Evolutionary conservation across 2,797 vertebrate species (phyloP), one percentile per base, ranked within the genome.

Genomic region (Orestias chungarensis): DNA sequence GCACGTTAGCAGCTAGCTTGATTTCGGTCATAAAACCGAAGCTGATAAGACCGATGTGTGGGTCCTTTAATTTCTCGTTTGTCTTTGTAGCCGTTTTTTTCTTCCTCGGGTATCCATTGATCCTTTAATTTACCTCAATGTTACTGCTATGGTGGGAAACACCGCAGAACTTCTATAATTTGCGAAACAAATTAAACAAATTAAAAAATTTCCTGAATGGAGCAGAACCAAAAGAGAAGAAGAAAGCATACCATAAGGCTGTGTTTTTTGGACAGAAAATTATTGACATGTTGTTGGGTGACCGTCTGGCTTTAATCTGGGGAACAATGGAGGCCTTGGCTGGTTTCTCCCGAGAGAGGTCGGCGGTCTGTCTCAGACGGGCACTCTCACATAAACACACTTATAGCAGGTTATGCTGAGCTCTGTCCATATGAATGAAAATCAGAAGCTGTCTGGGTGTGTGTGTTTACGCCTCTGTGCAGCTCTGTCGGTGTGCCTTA

Each of bases 221-320:
- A 71, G 57, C 46, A 78, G 74, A 85, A 76, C 71, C 62, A 67
- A 82, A n/a, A 76, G 73, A 67, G 72, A 47, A 80, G 61, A 79
- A 82, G 82, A 84, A 88, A 86, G 88, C 86, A 81, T 76, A 80
- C 74, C 84, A 90, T 77, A 80, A 79, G 4, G 67, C 70, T 71
- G 77, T 75, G 80, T 89, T 84, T 86, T 84, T 73, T 71, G 76
- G 82, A 80, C 69, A 81, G 68, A 82, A 91, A 84, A 89, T 84
- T 70, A 90, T 85, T 74, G 87, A 84, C 86, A 90, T 90, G 84
- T 83, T 88, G 73, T 73, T 57, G 78, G 79, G 76, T 75, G 82
- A 80, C 77, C 73, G 84, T 87, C 87, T 92, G 91, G 88, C 79
- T 92, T 90, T 90, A 77, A 92, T 93, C 82, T 90, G 81, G 23